Conservation (phyloP, 2,797 vertebrate species). For the Notolepis coatsorum region DNA sequence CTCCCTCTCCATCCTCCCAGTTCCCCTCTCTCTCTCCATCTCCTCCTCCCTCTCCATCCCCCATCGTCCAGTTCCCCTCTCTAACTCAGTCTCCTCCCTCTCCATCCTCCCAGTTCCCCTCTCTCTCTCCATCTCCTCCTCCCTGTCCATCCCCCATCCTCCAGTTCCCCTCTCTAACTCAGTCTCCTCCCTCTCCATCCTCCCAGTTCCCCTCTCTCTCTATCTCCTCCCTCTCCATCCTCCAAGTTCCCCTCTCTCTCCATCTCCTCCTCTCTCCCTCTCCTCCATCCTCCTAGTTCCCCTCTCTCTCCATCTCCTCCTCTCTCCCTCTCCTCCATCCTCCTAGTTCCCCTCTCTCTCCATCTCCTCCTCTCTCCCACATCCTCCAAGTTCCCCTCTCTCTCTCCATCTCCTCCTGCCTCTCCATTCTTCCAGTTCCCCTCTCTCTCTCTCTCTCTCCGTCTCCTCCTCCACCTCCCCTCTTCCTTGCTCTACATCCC, state of each 20-base stretch:
- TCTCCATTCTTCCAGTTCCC: too few species aligned
- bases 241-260: background rate
- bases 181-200: constrained; percentile 12
- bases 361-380: constrained; percentile 15
- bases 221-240: constrained; percentile 3
- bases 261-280: background rate
- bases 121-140: background rate
- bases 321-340: constrained; percentile 5
- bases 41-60: constrained; percentile 12
- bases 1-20: constrained; percentile 20
- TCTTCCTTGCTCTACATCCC: constrained; percentile 29
- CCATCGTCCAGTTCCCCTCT: background rate
- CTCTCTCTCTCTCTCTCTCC: constrained; percentile 10
- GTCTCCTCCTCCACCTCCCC: constrained; percentile 6
- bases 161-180: too few species aligned
- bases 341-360: constrained; percentile 9
- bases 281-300: constrained; percentile 3
- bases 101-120: background rate
- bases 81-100: background rate
- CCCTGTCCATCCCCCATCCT: constrained; percentile 5
- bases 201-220: constrained; percentile 9
- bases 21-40: constrained; percentile 9
- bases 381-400: constrained; percentile 2
- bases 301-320: constrained; percentile 19
- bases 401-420: background rate